Conservation (phyloP, 2,113 vertebrate species). For the Etheostoma spectabile region DNA sequence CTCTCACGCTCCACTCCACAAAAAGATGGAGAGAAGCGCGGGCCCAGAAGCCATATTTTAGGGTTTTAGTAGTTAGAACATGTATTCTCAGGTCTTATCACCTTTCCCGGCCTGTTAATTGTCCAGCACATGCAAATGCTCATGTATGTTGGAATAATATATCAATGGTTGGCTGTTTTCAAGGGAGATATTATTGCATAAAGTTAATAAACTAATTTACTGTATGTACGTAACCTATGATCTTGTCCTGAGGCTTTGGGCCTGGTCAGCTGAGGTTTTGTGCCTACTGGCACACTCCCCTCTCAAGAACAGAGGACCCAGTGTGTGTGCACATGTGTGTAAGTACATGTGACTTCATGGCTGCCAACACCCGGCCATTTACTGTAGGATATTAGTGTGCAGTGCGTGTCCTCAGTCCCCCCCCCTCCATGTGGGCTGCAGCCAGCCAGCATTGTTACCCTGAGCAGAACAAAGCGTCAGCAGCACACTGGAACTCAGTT, state of each 20-base stretch:
- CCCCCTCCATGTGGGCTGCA: constrained; percentile 20
- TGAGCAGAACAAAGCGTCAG: constrained; percentile 22
- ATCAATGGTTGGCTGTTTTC: not conserved
- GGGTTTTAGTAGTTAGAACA: not conserved
- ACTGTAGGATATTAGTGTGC: constrained; percentile 43
- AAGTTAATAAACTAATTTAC: constrained; percentile 7
- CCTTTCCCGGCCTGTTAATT: not conserved
- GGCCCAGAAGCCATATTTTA: not conserved
- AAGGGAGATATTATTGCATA: not conserved
- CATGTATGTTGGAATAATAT: not conserved
- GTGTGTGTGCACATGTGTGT: constrained; percentile 12
- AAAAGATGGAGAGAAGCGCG: not conserved
- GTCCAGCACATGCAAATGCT: not conserved
- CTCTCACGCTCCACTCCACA: constrained; percentile 44
- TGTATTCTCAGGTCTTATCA: not conserved
- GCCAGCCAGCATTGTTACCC: constrained; percentile 20
- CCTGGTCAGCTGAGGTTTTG: constrained; percentile 41
- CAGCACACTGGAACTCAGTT: constrained; percentile 28
- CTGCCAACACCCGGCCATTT: constrained; percentile 56
- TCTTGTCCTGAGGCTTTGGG: constrained; percentile 14
- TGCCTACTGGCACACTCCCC: constrained; percentile 34
- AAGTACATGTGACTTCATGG: constrained; percentile 37
- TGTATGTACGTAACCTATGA: not conserved
- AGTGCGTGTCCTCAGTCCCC: constrained; percentile 44
- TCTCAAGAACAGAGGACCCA: constrained; percentile 52